Conservation (phyloP, 2,113 vertebrate genomes). For the Calidris pygmaea region DNA sequence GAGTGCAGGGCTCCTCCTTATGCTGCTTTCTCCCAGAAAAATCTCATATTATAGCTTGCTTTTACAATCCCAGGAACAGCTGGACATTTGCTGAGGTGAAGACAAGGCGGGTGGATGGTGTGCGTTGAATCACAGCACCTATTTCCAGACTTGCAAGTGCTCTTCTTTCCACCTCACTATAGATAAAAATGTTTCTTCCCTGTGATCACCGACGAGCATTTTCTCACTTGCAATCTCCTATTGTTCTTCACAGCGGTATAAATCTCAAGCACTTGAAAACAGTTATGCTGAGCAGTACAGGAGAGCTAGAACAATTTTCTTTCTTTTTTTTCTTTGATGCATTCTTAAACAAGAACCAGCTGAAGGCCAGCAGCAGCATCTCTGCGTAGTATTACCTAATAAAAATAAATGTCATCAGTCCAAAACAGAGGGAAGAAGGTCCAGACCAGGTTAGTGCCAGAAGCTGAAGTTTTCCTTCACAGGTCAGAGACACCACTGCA, state of each 20-base stretch:
- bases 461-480: background rate
- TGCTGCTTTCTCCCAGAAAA: background rate
- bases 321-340: background rate
- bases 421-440: background rate
- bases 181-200: background rate
- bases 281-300: background rate
- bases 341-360: background rate
- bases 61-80: background rate
- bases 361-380: background rate
- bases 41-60: background rate
- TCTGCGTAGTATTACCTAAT: background rate
- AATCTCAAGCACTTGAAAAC: background rate
- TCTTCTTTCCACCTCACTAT: background rate
- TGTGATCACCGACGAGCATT: background rate
- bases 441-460: background rate
- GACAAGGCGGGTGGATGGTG: background rate
- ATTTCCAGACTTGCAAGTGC: background rate
- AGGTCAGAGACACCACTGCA: background rate
- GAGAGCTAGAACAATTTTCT: background rate
- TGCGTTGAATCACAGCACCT: background rate
- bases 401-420: background rate
- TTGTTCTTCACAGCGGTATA: background rate
- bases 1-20: background rate
- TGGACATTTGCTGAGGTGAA: background rate
- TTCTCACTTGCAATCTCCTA: background rate